Base-by-base conservation (phyloP, 2,888 invertebrate genomes). In the Aricia artaxerxes region DNA sequence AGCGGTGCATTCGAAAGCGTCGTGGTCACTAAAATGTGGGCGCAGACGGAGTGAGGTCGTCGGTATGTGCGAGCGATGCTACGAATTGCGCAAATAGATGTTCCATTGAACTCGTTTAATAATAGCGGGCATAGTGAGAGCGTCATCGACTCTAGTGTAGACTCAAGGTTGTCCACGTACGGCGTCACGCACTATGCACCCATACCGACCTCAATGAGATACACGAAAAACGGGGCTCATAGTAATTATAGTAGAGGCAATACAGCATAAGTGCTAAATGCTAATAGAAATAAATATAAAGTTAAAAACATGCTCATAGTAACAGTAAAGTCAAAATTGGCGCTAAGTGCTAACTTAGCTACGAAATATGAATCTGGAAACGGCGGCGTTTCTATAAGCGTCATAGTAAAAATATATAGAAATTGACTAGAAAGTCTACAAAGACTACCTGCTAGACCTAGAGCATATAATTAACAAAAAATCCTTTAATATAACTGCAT, bases 31-130 rank as follows among this genome's bases (percentile, higher is more conserved):
- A 82, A 77, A 82, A 80, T 83, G 83, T 83, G 83, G 82, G 86
- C 85, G 84, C 86, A 86, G 87, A 87, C 87, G 87, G 83, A 85
- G 90, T 89, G 91, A 92, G 92, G 92, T 92, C 92, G 90, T 90
- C 89, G 87, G 88, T 90, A 92, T 91, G 89, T 87, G 90, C 88
- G 89, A 88, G 89, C 88, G 89, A 90, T 90, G 90, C 87, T 92
- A 90, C 89, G 90, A 92, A 94, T 94, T 93, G 92, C 94, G 92
- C 92, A 93, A 94, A 94, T 93, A 93, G 94, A 94, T 92, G 93
- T 93, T 94, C 94, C 94, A 94, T 93, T 94, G 94, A 94, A 94
- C 93, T 94, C 93, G 90, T 93, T 92, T 92, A 94, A 92, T 93
- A 92, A 93, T 93, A 94, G 93, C 91, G 84, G 89, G 89, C 91